Percentiles rank a stretch among this genome's conserved stretches.
Evolutionary conservation across 2,797 vertebrate genomes (phyloP).

Genomic region (Poeciliopsis gracilis): DNA sequence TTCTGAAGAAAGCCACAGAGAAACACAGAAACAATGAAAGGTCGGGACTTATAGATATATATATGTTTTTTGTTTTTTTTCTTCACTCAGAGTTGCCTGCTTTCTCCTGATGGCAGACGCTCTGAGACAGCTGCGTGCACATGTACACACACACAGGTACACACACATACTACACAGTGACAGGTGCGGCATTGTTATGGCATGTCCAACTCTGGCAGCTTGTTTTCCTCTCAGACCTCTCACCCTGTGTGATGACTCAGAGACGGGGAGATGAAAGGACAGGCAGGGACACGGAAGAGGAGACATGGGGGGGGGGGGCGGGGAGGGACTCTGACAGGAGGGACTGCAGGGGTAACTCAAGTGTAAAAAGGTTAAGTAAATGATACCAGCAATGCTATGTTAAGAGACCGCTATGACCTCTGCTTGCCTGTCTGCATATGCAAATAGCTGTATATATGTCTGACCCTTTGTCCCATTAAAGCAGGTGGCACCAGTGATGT

Average conservation of each 20-base stretch:
- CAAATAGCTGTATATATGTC: constrained; percentile 44
- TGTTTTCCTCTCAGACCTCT: constrained; percentile 72
- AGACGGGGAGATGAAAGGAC: constrained; percentile 64
- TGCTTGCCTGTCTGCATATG: constrained; percentile 65
- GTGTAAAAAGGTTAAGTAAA: constrained; percentile 68
- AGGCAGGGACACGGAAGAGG: constrained; percentile 45
- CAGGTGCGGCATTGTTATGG: constrained; percentile 72
- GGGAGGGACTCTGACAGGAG: constrained; percentile 39
- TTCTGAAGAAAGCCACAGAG: constrained; percentile 41
- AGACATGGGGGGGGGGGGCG: constrained; percentile 1
- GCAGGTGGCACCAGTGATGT: constrained; percentile 83
- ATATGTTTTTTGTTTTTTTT: neutral
- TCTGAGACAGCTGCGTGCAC: constrained; percentile 61
- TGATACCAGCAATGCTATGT: constrained; percentile 70
- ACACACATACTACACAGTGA: constrained; percentile 47
- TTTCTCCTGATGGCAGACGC: constrained; percentile 57
- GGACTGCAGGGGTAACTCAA: constrained; percentile 37
- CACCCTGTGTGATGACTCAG: constrained; percentile 72
- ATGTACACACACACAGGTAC: constrained; percentile 55
- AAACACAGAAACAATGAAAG: neutral
- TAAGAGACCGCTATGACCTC: constrained; percentile 72
- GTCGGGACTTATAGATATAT: neutral
- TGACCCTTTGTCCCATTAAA: constrained; percentile 68
- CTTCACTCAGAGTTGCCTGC: constrained; percentile 54
- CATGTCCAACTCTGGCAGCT: constrained; percentile 70